phyloP scores from a whole-genome alignment of 2,888 invertebrate species.

The Campoplex nolae region DNA sequence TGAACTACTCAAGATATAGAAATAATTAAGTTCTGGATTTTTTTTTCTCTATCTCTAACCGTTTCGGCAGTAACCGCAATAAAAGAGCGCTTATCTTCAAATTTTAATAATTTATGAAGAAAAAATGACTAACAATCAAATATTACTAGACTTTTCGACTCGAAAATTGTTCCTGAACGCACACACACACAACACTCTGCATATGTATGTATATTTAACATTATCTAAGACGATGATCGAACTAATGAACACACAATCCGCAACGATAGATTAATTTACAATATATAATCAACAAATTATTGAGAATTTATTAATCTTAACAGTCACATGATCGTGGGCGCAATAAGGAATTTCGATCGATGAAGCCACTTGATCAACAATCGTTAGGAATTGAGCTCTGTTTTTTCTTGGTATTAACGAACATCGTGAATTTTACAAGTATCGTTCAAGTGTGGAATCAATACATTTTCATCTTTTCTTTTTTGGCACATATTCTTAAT shows the following conservation, averaged over 20 bases:
- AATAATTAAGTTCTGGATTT: neutral
- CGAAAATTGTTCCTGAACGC: neutral
- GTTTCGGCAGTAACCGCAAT: neutral
- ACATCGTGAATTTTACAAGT: constrained; percentile 54
- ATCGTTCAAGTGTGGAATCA: constrained; percentile 36
- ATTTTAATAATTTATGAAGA: neutral
- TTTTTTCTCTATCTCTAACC: neutral
- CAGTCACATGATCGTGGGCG: constrained; percentile 21
- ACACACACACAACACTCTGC: neutral
- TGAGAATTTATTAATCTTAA: constrained; percentile 38
- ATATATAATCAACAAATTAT: constrained; percentile 64
- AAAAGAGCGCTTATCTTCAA: neutral
- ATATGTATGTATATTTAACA: constrained; percentile 49
- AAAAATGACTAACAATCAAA: neutral
- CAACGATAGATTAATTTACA: constrained; percentile 61
- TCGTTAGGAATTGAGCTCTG: constrained; percentile 60
- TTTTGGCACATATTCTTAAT: constrained; percentile 61
- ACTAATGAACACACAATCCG: constrained; percentile 55
- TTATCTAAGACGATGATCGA: constrained; percentile 45
- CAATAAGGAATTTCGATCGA: constrained; percentile 41
- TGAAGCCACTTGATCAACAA: constrained; percentile 28
- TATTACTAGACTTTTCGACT: neutral
- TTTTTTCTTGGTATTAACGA: constrained; percentile 44
- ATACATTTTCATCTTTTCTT: constrained; percentile 7
- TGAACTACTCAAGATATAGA: neutral